Evolutionary conservation across 2,797 vertebrate genomes (phyloP), one percentile per base, ranked within the genome.

Genomic region (Pelodytes ibericus): DNA sequence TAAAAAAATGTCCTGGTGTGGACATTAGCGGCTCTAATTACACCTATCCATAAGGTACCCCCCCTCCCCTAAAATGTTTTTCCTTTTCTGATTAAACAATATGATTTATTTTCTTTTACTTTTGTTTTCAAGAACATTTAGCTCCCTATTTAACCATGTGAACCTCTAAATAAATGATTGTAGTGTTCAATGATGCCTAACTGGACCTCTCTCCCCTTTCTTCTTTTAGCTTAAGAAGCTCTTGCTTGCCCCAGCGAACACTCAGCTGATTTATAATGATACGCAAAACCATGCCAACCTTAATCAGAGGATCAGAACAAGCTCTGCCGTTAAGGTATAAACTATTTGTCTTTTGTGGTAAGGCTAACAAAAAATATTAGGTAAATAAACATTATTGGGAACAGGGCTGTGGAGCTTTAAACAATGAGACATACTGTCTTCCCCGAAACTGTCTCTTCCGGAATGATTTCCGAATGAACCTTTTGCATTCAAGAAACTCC

Each of bases 191-290:
- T 81, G 64, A 79, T 81, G 57, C 25, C 0, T 89, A 85, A 87
- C 71, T 75, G 63, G 4, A 60, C 30, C 58, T 53, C 78, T 41
- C 81, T 79, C 15, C 7, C 89, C 86, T 79, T 68, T 84, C 85
- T 51, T 1, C 11, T 83, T 86, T 83, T 92, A 99, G 97, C 94
- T 99, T 91, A 99, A 97, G 95, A 98, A 98, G 93, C 96, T 99
- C 89, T 93, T 99, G 89, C 90, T 98, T 94, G 96, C 97, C 82
- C 97, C 97, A 39, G 95, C 96, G 88, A 99, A 98, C 92, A 95
- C 95, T 91, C 97, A 99, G 92, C 94, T 98, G 92, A 96, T 95
- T 94, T 99, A 99, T 92, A 96, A 96, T 95, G 96, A 99, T 90
- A 91, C 94, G 87, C 95, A 97, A 90, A 95, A 96, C 93, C 95